These are phyloP conservation scores for Salvator merianae DNA, from an alignment of 2,113 vertebrate genomes.

Conservation along the genomic window DNA sequence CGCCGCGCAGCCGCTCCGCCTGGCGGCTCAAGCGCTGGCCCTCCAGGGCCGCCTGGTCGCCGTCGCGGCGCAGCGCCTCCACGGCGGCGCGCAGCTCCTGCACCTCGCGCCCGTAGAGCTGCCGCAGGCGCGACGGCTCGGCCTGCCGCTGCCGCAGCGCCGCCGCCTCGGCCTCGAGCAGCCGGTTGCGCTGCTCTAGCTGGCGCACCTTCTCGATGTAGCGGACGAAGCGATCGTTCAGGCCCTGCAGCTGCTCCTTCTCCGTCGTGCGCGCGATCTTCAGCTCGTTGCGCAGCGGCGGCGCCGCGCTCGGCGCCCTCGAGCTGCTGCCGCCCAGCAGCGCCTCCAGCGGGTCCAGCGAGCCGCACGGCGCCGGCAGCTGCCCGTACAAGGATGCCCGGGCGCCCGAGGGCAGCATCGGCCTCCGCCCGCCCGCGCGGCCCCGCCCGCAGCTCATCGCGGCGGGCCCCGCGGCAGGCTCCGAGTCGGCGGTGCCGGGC, in stretches of 20 bases:
- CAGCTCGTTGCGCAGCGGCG: conserved; percentile 81
- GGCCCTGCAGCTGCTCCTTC: conserved; percentile 84
- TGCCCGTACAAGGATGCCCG: neutral
- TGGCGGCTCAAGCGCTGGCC: conserved; percentile 78
- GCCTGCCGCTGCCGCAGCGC: conserved; percentile 77
- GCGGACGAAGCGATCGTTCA: conserved; percentile 84
- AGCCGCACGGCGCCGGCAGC: neutral
- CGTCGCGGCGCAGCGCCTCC: conserved; percentile 79
- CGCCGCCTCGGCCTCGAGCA: conserved; percentile 79
- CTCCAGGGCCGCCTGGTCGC: conserved; percentile 80
- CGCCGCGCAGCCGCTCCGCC: conserved; percentile 73
- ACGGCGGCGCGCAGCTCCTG: conserved; percentile 76
- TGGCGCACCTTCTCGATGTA: conserved; percentile 84
- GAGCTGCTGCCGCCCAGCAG: conserved; percentile 64
- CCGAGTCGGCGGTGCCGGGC: too few relatives aligned
- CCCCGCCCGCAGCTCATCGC: conserved; percentile 66
- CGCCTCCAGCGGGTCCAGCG: conserved; percentile 68
- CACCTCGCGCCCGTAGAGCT: conserved; percentile 83
- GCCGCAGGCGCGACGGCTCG: conserved; percentile 80
- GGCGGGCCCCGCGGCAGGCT: too few relatives aligned
- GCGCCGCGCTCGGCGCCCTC: conserved; percentile 77
- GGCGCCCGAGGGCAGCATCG: conserved; percentile 44
- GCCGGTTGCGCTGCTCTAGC: conserved; percentile 83
- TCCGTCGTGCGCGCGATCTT: conserved; percentile 84
- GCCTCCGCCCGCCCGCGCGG: conserved; percentile 2